Conservation (phyloP, 2,888 invertebrate genomes). For the Asteroscopus sphinx region DNA sequence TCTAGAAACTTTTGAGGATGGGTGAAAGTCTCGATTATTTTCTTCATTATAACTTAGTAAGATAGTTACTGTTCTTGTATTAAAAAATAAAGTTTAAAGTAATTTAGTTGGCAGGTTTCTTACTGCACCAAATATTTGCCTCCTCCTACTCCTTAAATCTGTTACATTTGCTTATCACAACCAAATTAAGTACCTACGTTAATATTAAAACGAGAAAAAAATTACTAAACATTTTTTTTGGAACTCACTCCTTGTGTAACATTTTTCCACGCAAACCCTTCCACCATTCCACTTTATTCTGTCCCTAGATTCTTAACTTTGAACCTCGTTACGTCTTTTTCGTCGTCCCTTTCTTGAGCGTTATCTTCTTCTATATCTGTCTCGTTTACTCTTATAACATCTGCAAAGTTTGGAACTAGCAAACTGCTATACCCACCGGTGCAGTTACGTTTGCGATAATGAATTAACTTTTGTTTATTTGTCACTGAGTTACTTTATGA, state of each 20-base stretch:
- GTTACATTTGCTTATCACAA: slow-evolving; percentile 3
- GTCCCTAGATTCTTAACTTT: slow-evolving; percentile 58
- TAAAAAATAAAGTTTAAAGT: no score
- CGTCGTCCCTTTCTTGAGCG: slow-evolving; percentile 20
- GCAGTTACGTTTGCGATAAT: slow-evolving; percentile 59
- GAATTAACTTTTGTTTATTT: slow-evolving; percentile 66
- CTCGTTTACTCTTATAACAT: slow-evolving; percentile 38
- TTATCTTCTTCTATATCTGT: slow-evolving; percentile 12
- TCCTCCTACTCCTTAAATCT: no score
- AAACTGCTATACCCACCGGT: slow-evolving; percentile 56
- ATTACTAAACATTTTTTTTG: slow-evolving; percentile 10
- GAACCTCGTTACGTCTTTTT: slow-evolving; percentile 42
- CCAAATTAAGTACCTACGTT: slow-evolving; percentile 1
- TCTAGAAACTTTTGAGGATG: no score
- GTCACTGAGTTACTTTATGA: slow-evolving; percentile 47
- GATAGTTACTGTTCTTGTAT: no score
- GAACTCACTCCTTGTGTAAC: slow-evolving; percentile 15
- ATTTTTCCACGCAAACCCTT: slow-evolving; percentile 45
- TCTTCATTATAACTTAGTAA: no score
- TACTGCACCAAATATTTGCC: no score
- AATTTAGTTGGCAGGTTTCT: no score
- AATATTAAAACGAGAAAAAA: slow-evolving; percentile 12
- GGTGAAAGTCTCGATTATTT: no score
- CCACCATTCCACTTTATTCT: slow-evolving; percentile 24
- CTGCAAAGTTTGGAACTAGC: slow-evolving; percentile 48